Conservation (phyloP, 2,888 invertebrate genomes). For the Poecilobothrus nobilitatus region DNA sequence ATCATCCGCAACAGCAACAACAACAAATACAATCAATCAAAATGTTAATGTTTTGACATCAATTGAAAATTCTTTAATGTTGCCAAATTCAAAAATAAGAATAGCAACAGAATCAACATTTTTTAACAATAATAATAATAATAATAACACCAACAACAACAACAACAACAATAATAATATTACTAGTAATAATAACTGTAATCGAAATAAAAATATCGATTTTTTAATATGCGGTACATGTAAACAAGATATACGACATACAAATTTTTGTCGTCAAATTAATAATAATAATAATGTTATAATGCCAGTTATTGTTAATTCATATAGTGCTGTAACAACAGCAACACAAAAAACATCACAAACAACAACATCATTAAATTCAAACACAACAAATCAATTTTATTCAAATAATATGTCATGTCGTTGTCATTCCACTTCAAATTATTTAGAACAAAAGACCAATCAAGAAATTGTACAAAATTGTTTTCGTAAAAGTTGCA, state of each 20-base stretch:
- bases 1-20: constrained; percentile 35
- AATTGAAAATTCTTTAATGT: background rate
- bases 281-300: constrained; percentile 49
- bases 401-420: constrained; percentile 25
- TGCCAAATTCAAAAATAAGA: constrained; percentile 37
- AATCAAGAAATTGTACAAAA: constrained; percentile 4
- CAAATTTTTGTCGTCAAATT: constrained; percentile 57
- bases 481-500: constrained; percentile 1
- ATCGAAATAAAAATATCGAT: constrained; percentile 18
- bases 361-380: constrained; percentile 18
- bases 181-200: constrained; percentile 33
- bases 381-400: constrained; percentile 20
- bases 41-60: background rate
- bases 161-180: constrained; percentile 19
- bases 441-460: background rate
- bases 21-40: constrained; percentile 1
- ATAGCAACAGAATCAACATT: constrained; percentile 21
- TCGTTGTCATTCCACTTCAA: constrained; percentile 12
- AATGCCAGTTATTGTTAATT: constrained; percentile 22
- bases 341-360: constrained; percentile 17
- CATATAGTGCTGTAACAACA: constrained; percentile 28
- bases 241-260: constrained; percentile 58
- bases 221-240: constrained; percentile 53
- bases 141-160: constrained; percentile 20
- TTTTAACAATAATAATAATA: constrained; percentile 11